These are phyloP conservation scores for Eupithecia subumbrata DNA, from an alignment of 2,888 invertebrate genomes.

Conservation along the genomic window DNA sequence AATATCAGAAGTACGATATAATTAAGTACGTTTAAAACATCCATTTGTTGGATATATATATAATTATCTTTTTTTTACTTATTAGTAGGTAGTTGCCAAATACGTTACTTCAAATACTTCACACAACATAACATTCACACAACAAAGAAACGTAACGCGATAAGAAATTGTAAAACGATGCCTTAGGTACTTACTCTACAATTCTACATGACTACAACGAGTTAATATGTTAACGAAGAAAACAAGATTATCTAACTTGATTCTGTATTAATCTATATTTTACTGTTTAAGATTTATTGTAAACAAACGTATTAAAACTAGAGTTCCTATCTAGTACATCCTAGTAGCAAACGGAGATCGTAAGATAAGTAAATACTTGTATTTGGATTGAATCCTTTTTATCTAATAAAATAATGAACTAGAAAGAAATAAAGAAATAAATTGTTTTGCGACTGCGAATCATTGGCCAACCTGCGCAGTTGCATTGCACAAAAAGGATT, in stretches of 20 bases:
- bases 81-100: background rate
- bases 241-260: background rate
- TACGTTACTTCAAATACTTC: background rate
- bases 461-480: slow-evolving; percentile 39
- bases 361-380: background rate
- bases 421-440: no score
- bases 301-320: no score
- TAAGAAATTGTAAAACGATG: background rate
- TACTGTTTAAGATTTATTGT: background rate
- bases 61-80: background rate
- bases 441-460: slow-evolving; percentile 32
- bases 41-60: no score
- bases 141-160: background rate
- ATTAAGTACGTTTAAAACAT: no score
- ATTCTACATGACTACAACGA: background rate
- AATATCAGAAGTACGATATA: no score
- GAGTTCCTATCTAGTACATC: background rate
- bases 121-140: background rate
- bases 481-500: slow-evolving; percentile 43
- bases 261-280: background rate
- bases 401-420: background rate
- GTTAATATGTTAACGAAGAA: background rate
- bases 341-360: background rate
- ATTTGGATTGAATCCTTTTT: background rate
- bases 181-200: background rate